Evolutionary conservation across 2,888 invertebrate species (phyloP).

Genomic region (Hyalella azteca): DNA sequence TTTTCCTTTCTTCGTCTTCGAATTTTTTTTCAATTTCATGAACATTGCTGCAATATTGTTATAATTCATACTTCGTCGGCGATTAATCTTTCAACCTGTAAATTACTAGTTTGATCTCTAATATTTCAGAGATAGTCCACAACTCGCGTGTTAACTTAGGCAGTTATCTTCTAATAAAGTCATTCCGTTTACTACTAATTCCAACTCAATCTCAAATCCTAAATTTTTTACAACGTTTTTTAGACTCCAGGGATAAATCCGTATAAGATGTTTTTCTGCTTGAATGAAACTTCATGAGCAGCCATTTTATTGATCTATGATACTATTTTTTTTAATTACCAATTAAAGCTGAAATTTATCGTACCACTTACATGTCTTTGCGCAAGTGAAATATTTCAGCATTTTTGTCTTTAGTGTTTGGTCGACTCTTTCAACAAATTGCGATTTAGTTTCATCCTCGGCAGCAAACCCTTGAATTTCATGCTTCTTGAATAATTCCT

Average conservation of each 20-base stretch:
- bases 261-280: neutral
- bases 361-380: neutral
- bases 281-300: neutral
- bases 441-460: constrained; percentile 46
- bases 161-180: neutral
- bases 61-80: neutral
- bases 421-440: constrained; percentile 54
- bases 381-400: neutral
- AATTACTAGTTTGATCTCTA: neutral
- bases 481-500: constrained; percentile 38
- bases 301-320: constrained; percentile 1
- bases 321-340: neutral
- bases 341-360: neutral
- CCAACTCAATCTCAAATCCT: neutral
- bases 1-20: neutral
- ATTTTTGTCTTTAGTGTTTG: constrained; percentile 38
- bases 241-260: neutral
- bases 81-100: neutral
- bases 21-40: constrained; percentile 21
- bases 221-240: neutral
- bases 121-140: neutral
- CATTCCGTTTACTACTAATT: neutral
- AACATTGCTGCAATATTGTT: neutral
- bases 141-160: neutral
- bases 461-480: constrained; percentile 51